Evolutionary conservation across 2,113 vertebrate genomes (phyloP), one percentile per base, ranked within the genome.

Genomic region (Platanista minor): DNA sequence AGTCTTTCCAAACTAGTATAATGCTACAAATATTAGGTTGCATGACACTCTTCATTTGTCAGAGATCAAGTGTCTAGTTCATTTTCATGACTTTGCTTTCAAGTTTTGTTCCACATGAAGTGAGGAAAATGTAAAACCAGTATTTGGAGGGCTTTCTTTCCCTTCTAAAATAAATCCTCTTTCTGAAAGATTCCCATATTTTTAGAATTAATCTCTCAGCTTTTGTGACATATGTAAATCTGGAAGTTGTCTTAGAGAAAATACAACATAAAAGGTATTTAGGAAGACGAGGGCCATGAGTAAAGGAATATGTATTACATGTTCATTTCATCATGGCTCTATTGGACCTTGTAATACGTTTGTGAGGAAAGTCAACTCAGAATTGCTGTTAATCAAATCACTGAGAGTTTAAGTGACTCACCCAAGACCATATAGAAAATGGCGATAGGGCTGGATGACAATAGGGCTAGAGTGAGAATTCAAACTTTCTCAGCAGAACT

Each of bases 151-250:
- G 3, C 15, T 36, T 14, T 43, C n/a, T 61, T 77, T 90, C 36
- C 41, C 36, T 84, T 97, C 49, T 83, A 75, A 95, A 91, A 75
- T 75, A 74, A 89, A 52, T 27, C 6, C 13, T 90, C 91, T 87
- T 87, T 41, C 64, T 96, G 36, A 83, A 80, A 87, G 9, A 78
- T 23, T 77, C 23, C 77, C 46, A 39, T 64, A 62, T 59, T 88
- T 96, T 86, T 89, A 87, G 14, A 88, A 62, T 59, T 89, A 52
- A 54, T 82, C n/a, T 86, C 27, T 72, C 31, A 95, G 67, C 14
- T 23, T 88, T 86, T 93, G 17, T 83, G 72, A 85, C 39, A 74
- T 84, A 64, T 86, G 25, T 83, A 89, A 66, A 83, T 91, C 57
- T 69, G 20, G 64, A 91, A n/a, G 9, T 54, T 95, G 52, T 88